Base-by-base conservation (phyloP, 2,797 vertebrate species). In the Cryptoblepharus egeriae region DNA sequence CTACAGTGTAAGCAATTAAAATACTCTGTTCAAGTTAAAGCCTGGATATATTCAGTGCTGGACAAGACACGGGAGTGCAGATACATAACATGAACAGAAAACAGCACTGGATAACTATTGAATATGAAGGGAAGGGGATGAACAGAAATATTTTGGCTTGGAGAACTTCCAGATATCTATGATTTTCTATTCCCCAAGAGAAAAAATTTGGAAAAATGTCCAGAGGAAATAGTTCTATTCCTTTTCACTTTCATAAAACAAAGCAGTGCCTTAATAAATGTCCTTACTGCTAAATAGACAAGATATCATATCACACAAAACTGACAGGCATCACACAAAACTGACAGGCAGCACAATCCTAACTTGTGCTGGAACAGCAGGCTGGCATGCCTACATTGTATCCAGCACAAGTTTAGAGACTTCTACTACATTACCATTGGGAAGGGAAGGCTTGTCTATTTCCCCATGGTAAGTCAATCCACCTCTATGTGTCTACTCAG, bases 1-100 rank as follows among this genome's bases (percentile, higher is more conserved):
- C 83, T 80, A 85, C 88, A 89, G 91, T 90, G 90, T 83, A 70
- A 89, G 86, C 80, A 57, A 92, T 80, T 86, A 90, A 82, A 93
- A 90, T 85, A 88, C 90, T 83, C 91, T 87, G 87, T 60, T 10
- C 7, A 75, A 87, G 82, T 74, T 74, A 88, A 88, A 91, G 20
- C 70, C 86, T 86, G 83, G 91, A 92, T 75, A 91, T 88, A 91
- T 72, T 81, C 60, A 60, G 77, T 67, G 69, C 30, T 75, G 88
- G 90, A 81, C 60, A 68, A 92, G 89, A 69, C 75, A 87, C 81
- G 37, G 57, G 74, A 78, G 28, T 42, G 39, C 16, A 65, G 67
- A 0, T 76, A 88, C 89, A 52, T 87, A 15, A 26, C 60, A 20
- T 22, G 75, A 76, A 30, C 42, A 55, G 37, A 55, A 11, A n/a